These are phyloP conservation scores for Morus bassanus DNA, from an alignment of 2,797 vertebrate genomes.

Conservation along the genomic window DNA sequence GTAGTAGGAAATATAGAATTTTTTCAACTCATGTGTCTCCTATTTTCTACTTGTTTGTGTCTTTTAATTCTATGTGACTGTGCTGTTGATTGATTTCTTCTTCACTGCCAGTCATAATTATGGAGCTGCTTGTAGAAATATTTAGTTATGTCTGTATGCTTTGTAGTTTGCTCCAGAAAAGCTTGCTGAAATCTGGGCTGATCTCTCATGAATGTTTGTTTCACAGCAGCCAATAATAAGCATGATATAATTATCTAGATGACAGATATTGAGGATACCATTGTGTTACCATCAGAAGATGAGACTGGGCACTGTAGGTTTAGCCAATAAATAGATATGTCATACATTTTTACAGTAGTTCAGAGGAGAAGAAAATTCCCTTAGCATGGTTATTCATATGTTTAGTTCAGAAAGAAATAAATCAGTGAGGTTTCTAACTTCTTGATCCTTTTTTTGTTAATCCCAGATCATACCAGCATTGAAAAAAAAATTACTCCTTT, in stretches of 20 bases:
- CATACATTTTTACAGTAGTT: not conserved
- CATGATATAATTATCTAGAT: not conserved
- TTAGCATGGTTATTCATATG: not conserved
- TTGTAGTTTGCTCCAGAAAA: not conserved
- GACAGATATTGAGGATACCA: not conserved
- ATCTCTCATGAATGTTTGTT: not conserved
- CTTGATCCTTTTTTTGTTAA: not conserved
- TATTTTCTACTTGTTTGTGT: not conserved
- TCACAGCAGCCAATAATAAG: not conserved
- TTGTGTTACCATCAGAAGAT: not conserved
- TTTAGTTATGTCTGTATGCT: not conserved
- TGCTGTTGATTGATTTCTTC: not conserved
- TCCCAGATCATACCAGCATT: not conserved
- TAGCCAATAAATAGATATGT: not conserved
- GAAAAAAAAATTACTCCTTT: not conserved
- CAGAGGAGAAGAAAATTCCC: not conserved
- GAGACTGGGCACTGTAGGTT: not conserved
- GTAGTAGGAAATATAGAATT: not conserved
- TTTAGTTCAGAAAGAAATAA: not conserved
- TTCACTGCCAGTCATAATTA: not conserved
- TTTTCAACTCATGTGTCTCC: not conserved
- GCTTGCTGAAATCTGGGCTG: not conserved
- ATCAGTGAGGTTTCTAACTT: not conserved
- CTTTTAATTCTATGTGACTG: not conserved
- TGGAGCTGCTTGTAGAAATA: not conserved